Conservation (phyloP, 2,797 vertebrate genomes). For the Eremophila alpestris region DNA sequence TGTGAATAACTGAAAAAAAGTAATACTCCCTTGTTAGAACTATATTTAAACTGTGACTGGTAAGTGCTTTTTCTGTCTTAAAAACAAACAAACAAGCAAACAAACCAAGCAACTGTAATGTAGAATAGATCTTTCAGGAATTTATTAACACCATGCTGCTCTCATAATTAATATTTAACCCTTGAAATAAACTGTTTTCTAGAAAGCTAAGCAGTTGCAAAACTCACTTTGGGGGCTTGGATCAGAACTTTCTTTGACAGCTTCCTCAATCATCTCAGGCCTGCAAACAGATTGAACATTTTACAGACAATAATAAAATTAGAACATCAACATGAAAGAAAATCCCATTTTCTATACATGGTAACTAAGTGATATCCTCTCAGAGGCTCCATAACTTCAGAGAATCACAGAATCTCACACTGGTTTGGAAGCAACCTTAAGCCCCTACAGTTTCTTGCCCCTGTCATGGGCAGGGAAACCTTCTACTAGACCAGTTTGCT, state of each 20-base stretch:
- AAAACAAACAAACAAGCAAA: neutral
- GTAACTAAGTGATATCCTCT: neutral
- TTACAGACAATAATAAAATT: neutral
- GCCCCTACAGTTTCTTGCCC: neutral
- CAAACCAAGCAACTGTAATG: neutral
- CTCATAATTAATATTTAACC: neutral
- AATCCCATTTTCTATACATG: neutral
- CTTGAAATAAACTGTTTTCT: neutral
- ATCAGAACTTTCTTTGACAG: slow-evolving; percentile 72
- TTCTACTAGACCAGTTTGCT: neutral
- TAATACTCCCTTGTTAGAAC: neutral
- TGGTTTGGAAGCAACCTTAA: neutral
- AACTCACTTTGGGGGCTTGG: slow-evolving; percentile 76
- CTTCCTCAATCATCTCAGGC: slow-evolving; percentile 77
- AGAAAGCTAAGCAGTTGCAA: neutral
- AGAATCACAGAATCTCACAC: neutral
- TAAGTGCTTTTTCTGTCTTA: neutral
- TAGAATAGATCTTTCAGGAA: neutral
- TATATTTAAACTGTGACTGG: neutral
- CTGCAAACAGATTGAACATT: slow-evolving; percentile 64
- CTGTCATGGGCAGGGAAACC: neutral
- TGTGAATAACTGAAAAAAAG: neutral
- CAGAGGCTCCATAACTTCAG: neutral
- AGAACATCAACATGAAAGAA: neutral
- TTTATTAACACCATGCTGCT: neutral